Percentiles rank a stretch among this genome's conserved stretches.
Evolutionary conservation across 2,113 vertebrate genomes (phyloP).

Genomic region (Motacilla tschutschensis): DNA sequence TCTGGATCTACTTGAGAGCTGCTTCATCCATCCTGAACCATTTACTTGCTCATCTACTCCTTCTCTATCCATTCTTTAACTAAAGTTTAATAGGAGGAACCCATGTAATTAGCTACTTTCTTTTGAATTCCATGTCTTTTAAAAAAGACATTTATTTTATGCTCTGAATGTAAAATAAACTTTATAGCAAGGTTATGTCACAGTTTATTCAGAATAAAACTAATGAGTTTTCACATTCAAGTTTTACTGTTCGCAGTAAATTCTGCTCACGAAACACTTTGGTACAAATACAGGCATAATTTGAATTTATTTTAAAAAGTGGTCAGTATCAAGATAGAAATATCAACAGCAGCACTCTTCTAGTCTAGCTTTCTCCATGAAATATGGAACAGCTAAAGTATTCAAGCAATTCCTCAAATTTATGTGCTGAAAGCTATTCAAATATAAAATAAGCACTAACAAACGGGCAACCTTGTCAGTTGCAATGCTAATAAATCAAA

Average conservation of each 20-base stretch:
- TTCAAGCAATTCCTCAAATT: conserved; percentile 73
- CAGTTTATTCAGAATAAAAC: not conserved
- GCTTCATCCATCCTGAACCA: not conserved
- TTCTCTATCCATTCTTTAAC: not conserved
- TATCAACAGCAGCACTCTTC: conserved; percentile 53
- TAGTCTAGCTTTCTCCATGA: conserved; percentile 54
- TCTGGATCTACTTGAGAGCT: not conserved
- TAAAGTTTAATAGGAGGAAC: not conserved
- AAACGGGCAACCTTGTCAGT: conserved; percentile 75
- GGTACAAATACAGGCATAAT: conserved; percentile 8
- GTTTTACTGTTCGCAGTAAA: not conserved
- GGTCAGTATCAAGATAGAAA: conserved; percentile 66
- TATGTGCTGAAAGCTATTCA: conserved; percentile 74
- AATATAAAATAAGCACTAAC: conserved; percentile 78
- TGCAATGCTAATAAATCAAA: conserved; percentile 76
- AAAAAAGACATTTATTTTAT: not conserved
- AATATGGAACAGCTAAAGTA: conserved; percentile 68
- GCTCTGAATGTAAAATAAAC: not conserved
- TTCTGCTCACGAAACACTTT: not conserved
- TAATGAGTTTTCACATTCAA: not conserved
- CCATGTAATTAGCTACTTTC: not conserved
- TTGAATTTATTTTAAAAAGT: conserved; percentile 25
- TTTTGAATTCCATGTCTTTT: not conserved
- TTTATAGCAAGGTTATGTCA: not conserved
- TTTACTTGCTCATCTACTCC: not conserved